A percentile compares a stretch with the other conserved stretches of the same genome.
Conservation (phyloP, 2,113 vertebrate species). For the Pleuronectes platessa region DNA sequence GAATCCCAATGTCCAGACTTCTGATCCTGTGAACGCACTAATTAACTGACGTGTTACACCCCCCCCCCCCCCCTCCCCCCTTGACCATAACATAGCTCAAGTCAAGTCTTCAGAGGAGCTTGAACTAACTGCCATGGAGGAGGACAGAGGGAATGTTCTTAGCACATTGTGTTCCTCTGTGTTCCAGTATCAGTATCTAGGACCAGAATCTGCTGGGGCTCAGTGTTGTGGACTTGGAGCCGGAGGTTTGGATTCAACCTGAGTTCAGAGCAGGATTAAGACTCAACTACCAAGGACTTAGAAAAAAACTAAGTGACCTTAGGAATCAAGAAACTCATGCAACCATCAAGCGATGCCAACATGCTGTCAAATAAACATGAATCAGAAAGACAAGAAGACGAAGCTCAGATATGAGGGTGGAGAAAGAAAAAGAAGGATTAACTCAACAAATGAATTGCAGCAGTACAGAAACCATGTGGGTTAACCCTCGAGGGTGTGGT, state of each 20-base stretch:
- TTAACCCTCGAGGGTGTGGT: neutral
- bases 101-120: neutral
- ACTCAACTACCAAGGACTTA: neutral
- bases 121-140: neutral
- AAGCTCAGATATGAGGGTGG: neutral
- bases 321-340: neutral
- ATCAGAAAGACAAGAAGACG: neutral
- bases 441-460: neutral
- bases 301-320: neutral
- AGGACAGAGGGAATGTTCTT: too few relatives aligned
- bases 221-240: neutral
- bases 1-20: neutral
- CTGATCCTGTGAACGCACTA: too few relatives aligned
- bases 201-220: neutral
- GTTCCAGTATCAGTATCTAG: neutral
- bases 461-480: conserved; percentile 1
- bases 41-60: too few relatives aligned
- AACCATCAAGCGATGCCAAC: neutral
- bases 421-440: neutral
- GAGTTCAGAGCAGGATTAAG: neutral
- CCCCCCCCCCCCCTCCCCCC: too few relatives aligned
- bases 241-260: neutral
- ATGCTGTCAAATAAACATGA: conserved; percentile 2
- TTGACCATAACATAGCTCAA: too few relatives aligned
- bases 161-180: neutral